phyloP scores from a whole-genome alignment of 2,888 invertebrate genomes.

The Chymomyza amoena region DNA sequence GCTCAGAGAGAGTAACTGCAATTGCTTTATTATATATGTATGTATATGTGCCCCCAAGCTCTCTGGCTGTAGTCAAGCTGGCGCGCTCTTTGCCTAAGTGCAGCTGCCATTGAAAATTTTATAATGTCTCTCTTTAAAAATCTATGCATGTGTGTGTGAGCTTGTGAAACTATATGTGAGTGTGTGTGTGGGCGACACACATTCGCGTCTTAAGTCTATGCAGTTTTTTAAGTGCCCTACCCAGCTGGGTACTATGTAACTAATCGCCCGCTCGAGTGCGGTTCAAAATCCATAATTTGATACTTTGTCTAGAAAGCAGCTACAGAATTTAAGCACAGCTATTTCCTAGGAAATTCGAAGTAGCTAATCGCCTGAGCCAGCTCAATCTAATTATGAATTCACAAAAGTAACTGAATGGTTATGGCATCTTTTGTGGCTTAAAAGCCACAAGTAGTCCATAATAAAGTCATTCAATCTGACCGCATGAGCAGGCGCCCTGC shows the following conservation, averaged over 20 bases:
- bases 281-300: background rate
- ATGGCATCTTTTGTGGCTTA: conserved; percentile 15
- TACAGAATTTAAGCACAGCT: background rate
- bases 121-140: conserved; percentile 8
- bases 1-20: conserved; percentile 15
- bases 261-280: background rate
- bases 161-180: conserved; percentile 8
- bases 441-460: conserved; percentile 73
- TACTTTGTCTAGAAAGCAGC: background rate
- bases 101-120: conserved; percentile 48
- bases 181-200: conserved; percentile 22
- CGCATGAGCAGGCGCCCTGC: background rate
- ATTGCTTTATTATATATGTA: conserved; percentile 29
- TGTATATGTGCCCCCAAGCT: background rate
- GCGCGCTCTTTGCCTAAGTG: conserved; percentile 47
- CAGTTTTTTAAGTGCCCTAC: background rate
- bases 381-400: background rate
- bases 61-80: background rate
- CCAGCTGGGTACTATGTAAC: background rate
- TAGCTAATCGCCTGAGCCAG: background rate
- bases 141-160: background rate
- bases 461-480: conserved; percentile 55
- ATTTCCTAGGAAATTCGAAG: background rate
- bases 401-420: background rate
- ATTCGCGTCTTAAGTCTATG: conserved; percentile 4